Evolutionary conservation across 2,797 vertebrate species (phyloP).

Genomic region (Neoniphon sammara): DNA sequence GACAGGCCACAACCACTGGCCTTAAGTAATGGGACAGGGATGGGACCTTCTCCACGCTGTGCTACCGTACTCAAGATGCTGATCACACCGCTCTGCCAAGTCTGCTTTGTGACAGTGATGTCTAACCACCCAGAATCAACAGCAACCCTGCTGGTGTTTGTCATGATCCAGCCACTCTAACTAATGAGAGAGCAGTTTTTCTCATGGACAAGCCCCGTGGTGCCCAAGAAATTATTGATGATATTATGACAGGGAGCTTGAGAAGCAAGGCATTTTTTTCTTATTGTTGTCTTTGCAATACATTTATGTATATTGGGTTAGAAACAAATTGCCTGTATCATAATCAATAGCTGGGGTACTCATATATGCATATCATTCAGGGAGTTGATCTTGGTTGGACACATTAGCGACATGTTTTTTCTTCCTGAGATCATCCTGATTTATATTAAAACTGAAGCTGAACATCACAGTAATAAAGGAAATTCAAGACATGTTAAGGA

Average conservation of each 20-base stretch:
- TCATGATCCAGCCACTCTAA: constrained; percentile 15
- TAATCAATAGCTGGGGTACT: constrained; percentile 3
- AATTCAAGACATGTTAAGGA: neutral
- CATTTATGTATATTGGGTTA: neutral
- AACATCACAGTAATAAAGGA: neutral
- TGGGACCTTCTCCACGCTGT: constrained; percentile 36
- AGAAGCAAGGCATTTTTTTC: neutral
- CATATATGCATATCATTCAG: neutral
- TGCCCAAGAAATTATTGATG: constrained; percentile 24
- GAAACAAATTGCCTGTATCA: constrained; percentile 8
- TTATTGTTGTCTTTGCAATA: constrained; percentile 5
- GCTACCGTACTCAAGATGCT: constrained; percentile 30
- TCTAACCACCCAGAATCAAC: neutral
- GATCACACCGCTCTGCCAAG: constrained; percentile 1
- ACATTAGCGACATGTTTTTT: neutral
- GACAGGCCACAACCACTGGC: constrained; percentile 1
- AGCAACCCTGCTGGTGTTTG: constrained; percentile 11
- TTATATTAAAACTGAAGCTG: constrained; percentile 1
- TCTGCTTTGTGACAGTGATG: constrained; percentile 33
- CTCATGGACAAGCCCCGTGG: neutral
- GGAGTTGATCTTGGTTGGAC: neutral
- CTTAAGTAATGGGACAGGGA: constrained; percentile 19
- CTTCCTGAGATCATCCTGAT: neutral
- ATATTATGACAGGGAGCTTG: constrained; percentile 18
- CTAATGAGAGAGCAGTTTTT: constrained; percentile 37